Evolutionary conservation across 2,113 vertebrate genomes (phyloP).

Genomic region (Callaeas wilsoni): DNA sequence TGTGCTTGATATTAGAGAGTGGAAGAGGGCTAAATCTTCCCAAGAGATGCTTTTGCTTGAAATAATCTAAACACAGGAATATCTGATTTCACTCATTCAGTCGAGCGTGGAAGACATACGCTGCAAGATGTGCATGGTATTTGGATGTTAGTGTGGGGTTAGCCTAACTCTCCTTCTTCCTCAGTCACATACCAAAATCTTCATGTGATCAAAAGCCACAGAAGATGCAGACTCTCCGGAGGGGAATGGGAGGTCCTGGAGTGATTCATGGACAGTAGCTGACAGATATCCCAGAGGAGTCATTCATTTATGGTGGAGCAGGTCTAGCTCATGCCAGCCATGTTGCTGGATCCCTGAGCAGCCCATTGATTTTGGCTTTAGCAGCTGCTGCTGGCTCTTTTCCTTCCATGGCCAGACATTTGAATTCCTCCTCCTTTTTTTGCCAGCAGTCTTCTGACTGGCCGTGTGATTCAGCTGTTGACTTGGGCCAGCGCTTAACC

Average conservation of each 20-base stretch:
- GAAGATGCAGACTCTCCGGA: neutral
- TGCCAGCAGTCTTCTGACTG: slow-evolving; percentile 9
- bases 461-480: neutral
- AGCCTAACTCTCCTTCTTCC: neutral
- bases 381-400: slow-evolving; percentile 12
- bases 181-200: neutral
- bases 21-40: neutral
- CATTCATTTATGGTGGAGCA: neutral
- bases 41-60: neutral
- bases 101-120: neutral
- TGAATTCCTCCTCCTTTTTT: neutral
- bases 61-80: neutral
- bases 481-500: neutral
- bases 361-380: neutral
- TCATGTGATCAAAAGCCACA: neutral
- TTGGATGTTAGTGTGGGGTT: neutral
- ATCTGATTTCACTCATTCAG: neutral
- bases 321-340: slow-evolving; percentile 3
- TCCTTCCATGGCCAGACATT: neutral
- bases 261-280: slow-evolving; percentile 3
- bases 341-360: neutral
- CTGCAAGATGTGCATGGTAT: neutral
- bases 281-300: neutral
- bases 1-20: neutral
- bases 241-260: neutral